Conservation (phyloP, 2,888 invertebrate genomes). For the Cabera pusaria region DNA sequence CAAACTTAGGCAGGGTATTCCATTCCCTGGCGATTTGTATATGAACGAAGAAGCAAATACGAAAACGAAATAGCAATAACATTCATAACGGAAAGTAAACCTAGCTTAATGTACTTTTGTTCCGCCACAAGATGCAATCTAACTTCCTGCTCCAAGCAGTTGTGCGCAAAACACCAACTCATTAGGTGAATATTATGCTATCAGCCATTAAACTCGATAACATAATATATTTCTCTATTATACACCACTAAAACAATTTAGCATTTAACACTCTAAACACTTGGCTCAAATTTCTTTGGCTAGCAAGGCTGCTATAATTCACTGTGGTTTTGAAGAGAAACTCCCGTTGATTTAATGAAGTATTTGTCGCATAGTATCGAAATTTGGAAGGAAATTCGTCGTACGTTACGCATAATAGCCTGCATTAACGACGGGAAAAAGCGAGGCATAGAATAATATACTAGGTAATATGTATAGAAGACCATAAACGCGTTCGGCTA, state of each 20-base stretch:
- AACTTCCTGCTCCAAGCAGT: slow-evolving; percentile 25
- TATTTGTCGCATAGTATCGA: slow-evolving; percentile 28
- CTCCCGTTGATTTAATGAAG: slow-evolving; percentile 30
- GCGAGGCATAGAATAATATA: too few relatives aligned
- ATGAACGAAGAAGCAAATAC: too few relatives aligned
- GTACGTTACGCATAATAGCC: slow-evolving; percentile 20
- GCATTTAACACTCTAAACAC: too few relatives aligned
- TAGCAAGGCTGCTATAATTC: neutral
- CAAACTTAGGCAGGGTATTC: too few relatives aligned
- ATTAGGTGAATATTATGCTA: slow-evolving; percentile 39
- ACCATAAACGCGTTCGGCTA: too few relatives aligned
- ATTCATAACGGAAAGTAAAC: too few relatives aligned
- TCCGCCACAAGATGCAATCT: slow-evolving; percentile 26
- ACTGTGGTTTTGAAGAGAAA: slow-evolving; percentile 9
- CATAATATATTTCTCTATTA: slow-evolving; percentile 24
- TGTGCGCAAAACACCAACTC: slow-evolving; percentile 35
- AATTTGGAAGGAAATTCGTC: slow-evolving; percentile 27
- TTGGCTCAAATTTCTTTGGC: slow-evolving; percentile 6
- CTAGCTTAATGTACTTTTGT: neutral
- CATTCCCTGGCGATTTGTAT: too few relatives aligned
- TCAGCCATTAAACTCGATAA: slow-evolving; percentile 32
- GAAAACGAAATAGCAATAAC: too few relatives aligned
- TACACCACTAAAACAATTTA: neutral
- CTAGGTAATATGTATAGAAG: too few relatives aligned
- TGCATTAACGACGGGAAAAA: slow-evolving; percentile 25